Evolutionary conservation across 2,797 vertebrate genomes (phyloP).

Genomic region (Phoxinus dragarum): DNA sequence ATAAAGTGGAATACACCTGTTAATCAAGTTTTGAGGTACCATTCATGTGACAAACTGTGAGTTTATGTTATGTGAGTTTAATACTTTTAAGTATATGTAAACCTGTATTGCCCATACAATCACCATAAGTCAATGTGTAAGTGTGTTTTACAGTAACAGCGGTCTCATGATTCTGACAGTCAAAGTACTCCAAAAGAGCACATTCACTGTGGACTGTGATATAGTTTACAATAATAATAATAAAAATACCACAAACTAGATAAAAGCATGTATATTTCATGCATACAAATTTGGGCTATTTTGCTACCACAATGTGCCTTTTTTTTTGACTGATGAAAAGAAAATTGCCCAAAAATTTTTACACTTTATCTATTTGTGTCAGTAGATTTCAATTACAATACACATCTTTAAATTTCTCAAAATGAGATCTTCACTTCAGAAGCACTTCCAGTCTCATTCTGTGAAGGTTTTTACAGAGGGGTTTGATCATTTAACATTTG

Average conservation of each 20-base stretch:
- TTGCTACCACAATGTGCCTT: neutral
- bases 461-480: neutral
- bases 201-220: neutral
- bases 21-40: neutral
- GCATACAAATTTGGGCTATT: neutral
- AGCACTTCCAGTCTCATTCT: neutral
- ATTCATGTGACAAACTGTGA: neutral
- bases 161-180: neutral
- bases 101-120: neutral
- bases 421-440: neutral
- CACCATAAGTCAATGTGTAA: neutral
- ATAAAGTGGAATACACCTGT: neutral
- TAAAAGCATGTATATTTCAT: neutral
- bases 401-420: neutral
- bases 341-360: neutral
- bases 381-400: neutral
- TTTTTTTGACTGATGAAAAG: neutral
- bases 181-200: neutral
- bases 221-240: neutral
- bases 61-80: neutral
- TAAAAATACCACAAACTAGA: neutral
- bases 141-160: neutral
- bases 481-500: neutral
- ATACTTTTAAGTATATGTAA: neutral
- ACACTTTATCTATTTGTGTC: neutral